These are phyloP conservation scores for Casuarius casuarius DNA, from an alignment of 2,113 vertebrate genomes.

Conservation along the genomic window DNA sequence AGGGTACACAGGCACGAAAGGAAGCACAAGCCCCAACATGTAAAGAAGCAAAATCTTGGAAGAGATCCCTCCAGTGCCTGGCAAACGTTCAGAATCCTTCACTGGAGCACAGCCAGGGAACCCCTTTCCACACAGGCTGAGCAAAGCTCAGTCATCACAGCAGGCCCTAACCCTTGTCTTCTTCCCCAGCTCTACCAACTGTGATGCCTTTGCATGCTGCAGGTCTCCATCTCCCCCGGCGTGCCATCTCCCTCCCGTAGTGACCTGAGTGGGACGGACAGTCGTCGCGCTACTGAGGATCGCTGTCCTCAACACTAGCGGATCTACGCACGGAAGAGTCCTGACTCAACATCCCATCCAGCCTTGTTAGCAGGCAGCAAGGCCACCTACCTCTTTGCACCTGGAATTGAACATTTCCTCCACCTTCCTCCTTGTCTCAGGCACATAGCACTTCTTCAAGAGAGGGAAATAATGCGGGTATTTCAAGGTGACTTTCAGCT, in stretches of 20 bases:
- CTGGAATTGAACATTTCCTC: slow-evolving; percentile 96
- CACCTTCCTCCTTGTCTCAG: slow-evolving; percentile 88
- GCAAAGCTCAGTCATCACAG: too few species aligned
- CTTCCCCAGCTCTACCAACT: neutral
- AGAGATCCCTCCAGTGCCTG: accelerated
- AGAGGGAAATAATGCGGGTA: slow-evolving; percentile 98
- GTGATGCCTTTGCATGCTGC: too few species aligned
- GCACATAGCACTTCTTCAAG: slow-evolving; percentile 94
- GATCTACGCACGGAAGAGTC: neutral
- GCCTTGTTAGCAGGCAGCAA: neutral
- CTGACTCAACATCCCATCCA: neutral
- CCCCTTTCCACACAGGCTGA: too few species aligned
- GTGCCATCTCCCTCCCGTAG: neutral
- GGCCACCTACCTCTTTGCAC: slow-evolving; percentile 87
- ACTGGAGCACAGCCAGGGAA: neutral
- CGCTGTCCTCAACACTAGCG: neutral
- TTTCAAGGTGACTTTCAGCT: slow-evolving; percentile 93
- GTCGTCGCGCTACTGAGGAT: neutral
- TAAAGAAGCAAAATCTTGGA: neutral
- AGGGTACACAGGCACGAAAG: accelerated
- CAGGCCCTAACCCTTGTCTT: neutral
- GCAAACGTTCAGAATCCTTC: neutral
- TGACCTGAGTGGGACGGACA: neutral
- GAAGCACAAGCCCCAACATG: accelerated
- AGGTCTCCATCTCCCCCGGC: neutral